These are phyloP conservation scores for Drosophila gunungcola DNA, from an alignment of 1,140 invertebrate species.

Conservation along the genomic window DNA sequence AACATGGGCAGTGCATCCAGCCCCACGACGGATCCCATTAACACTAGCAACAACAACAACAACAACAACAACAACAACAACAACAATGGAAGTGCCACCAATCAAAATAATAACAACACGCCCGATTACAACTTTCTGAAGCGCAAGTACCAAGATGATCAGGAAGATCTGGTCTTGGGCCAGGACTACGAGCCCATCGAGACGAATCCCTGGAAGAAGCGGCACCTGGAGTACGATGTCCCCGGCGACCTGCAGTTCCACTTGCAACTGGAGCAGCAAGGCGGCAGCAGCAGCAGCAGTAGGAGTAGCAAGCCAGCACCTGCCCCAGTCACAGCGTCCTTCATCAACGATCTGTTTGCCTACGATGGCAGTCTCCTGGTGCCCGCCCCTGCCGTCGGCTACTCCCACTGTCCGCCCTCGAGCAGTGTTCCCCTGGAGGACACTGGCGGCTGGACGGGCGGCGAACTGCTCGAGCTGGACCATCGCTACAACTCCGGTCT, in stretches of 20 bases:
- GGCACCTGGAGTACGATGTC: constrained; percentile 65
- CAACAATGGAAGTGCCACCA: constrained; percentile 17
- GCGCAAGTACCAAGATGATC: constrained; percentile 56
- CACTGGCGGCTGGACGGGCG: constrained; percentile 65
- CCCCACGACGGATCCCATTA: constrained; percentile 15
- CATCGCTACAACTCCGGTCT: constrained; percentile 80
- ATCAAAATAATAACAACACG: constrained; percentile 17
- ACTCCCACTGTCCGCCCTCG: constrained; percentile 38
- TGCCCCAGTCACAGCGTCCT: constrained; percentile 38
- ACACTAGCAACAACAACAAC: constrained; percentile 23
- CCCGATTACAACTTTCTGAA: constrained; percentile 65
- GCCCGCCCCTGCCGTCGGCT: constrained; percentile 53
- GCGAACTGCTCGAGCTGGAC: constrained; percentile 77
- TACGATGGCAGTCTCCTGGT: constrained; percentile 74
- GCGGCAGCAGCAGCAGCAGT: no score
- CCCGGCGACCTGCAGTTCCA: constrained; percentile 61
- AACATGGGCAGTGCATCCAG: constrained; percentile 56
- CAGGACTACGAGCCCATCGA: constrained; percentile 47
- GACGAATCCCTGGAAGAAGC: constrained; percentile 73
- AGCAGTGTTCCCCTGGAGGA: constrained; percentile 56
- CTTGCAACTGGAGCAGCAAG: constrained; percentile 54
- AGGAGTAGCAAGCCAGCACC: no score
- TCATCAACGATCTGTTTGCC: constrained; percentile 80
- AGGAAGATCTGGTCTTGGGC: constrained; percentile 20
- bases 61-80: no score